Evolutionary conservation across 1,140 invertebrate species (phyloP).

Genomic region (Lepidurus packardi): DNA sequence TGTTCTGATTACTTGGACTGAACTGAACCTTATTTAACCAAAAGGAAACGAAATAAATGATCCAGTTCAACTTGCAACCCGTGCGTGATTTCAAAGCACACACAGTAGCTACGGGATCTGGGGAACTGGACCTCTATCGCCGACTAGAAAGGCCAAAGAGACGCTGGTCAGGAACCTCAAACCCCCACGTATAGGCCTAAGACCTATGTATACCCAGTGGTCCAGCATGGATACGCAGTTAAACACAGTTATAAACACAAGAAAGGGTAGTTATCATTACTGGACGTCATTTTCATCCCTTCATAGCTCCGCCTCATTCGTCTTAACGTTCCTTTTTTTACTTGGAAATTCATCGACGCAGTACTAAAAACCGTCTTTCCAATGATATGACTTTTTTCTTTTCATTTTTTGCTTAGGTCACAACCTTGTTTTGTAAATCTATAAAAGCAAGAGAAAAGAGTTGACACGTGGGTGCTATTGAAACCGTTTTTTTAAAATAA

Average conservation of each 20-base stretch:
- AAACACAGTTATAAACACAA: neutral
- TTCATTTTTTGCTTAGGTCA: neutral
- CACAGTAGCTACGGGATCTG: neutral
- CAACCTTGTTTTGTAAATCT: neutral
- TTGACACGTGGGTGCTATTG: neutral
- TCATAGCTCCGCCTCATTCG: too few species aligned
- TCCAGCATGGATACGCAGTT: neutral
- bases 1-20: neutral
- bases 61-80: neutral
- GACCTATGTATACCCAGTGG: neutral
- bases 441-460: neutral
- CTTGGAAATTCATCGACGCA: neutral
- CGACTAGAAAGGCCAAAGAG: too few species aligned
- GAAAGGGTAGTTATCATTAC: neutral
- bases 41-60: neutral
- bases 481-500: slow-evolving; percentile 2
- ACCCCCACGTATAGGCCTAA: too few species aligned
- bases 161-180: neutral
- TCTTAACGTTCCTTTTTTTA: too few species aligned
- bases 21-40: neutral
- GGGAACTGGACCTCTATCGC: too few species aligned
- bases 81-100: slow-evolving; percentile 11
- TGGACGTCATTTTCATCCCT: too few species aligned
- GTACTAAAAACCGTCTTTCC: neutral
- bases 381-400: neutral